Evolutionary conservation across 2,113 vertebrate genomes (phyloP).

Genomic region (Hydrolagus affinis): DNA sequence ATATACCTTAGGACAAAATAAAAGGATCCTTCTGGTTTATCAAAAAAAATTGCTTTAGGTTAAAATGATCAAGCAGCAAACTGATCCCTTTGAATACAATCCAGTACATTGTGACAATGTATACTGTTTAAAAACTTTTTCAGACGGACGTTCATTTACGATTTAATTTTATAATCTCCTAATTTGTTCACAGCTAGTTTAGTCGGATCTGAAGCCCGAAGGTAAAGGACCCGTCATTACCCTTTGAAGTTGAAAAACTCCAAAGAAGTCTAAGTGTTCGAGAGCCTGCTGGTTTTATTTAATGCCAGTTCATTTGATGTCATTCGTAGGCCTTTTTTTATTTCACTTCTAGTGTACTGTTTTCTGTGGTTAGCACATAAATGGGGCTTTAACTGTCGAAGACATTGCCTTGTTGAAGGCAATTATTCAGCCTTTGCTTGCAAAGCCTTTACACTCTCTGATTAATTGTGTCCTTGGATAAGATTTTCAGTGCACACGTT

Average conservation of each 20-base stretch:
- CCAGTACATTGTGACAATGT: not conserved
- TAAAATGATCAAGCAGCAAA: not conserved
- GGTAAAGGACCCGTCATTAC: not conserved
- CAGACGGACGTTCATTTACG: not conserved
- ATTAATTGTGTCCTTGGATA: constrained; percentile 3
- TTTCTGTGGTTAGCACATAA: constrained; percentile 1
- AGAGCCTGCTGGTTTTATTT: constrained; percentile 20
- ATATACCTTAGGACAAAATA: not conserved
- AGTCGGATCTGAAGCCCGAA: not conserved
- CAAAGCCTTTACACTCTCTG: constrained; percentile 10
- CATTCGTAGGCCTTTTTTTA: not conserved
- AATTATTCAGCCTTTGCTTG: not conserved
- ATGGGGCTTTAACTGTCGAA: constrained; percentile 14
- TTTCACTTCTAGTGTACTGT: constrained; percentile 13
- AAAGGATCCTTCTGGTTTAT: not conserved
- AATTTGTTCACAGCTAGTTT: constrained; percentile 22
- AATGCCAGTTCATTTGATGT: constrained; percentile 25
- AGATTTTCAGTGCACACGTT: not conserved
- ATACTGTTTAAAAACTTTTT: not conserved
- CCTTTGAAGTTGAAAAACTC: constrained; percentile 11
- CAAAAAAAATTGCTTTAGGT: not conserved
- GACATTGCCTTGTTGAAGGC: not conserved
- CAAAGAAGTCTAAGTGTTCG: not conserved
- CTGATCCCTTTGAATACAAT: not conserved
- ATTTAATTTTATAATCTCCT: constrained; percentile 15